Evolutionary conservation across 2,888 invertebrate genomes (phyloP).

Genomic region (Ectropis crepuscularia): DNA sequence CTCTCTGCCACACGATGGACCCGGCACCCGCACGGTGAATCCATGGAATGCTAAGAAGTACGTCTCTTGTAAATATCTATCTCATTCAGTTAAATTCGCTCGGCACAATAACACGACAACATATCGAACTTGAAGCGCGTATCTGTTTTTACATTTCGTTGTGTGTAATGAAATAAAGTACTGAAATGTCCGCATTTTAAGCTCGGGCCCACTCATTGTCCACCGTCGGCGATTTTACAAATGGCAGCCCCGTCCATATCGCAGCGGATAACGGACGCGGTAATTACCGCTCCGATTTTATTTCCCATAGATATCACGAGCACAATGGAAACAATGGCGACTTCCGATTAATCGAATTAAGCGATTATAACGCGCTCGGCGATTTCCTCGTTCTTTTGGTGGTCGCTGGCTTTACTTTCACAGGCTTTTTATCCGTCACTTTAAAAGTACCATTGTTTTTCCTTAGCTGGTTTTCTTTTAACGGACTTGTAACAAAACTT

Average conservation of each 20-base stretch:
- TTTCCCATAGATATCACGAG: conserved; percentile 54
- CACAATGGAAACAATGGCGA: conserved; percentile 46
- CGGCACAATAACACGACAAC: conserved; percentile 4
- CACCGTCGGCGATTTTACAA: conserved; percentile 40
- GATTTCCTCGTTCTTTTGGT: conserved; percentile 37
- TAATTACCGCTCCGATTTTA: conserved; percentile 56
- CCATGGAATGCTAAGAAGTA: too few species aligned
- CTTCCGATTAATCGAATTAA: conserved; percentile 53
- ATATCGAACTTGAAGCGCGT: conserved; percentile 7
- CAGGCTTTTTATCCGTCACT: conserved; percentile 24
- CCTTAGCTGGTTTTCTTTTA: too few species aligned
- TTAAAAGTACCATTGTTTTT: conserved; percentile 2
- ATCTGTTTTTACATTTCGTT: conserved; percentile 13
- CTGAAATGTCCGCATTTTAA: conserved; percentile 26
- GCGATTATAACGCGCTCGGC: conserved; percentile 45
- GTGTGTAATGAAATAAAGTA: conserved; percentile 25
- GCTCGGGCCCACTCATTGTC: conserved; percentile 35
- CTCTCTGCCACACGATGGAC: too few species aligned
- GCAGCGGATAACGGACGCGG: conserved; percentile 50
- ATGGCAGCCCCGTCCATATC: conserved; percentile 45
- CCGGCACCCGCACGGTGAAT: too few species aligned
- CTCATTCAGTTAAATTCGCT: neutral
- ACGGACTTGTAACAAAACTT: too few species aligned
- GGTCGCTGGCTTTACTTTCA: conserved; percentile 35
- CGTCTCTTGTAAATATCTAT: too few species aligned